These are phyloP conservation scores for Holothuria scabra DNA, from an alignment of 53 echinoderm and acorn worm genomes.

Conservation along the genomic window DNA sequence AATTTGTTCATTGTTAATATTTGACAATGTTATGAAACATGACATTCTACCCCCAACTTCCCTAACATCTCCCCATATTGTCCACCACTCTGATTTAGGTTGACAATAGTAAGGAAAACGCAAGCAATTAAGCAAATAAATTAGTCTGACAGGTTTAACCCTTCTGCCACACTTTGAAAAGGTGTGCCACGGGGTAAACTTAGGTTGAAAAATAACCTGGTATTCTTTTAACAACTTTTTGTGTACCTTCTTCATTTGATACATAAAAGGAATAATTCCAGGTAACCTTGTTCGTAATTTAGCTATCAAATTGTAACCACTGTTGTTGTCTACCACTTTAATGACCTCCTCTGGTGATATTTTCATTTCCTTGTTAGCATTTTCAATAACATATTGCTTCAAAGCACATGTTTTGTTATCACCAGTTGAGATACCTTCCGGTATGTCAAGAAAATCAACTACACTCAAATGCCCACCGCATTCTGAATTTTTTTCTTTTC, in stretches of 20 bases:
- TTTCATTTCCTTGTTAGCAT: neutral
- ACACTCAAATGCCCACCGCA: slow-evolving; percentile 2
- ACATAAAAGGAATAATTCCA: neutral
- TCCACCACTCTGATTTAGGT: neutral
- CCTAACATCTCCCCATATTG: neutral
- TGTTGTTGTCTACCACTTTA: slow-evolving; percentile 41
- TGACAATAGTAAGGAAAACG: slow-evolving; percentile 15
- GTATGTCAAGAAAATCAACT: neutral
- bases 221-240: slow-evolving; percentile 26
- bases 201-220: slow-evolving; percentile 6
- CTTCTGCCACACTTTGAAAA: neutral
- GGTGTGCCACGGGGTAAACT: neutral
- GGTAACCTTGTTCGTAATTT: slow-evolving; percentile 34
- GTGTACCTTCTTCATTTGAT: neutral
- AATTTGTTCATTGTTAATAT: slow-evolving; percentile 16
- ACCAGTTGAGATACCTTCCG: neutral
- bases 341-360: slow-evolving; percentile 23
- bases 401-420: neutral
- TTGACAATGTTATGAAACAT: neutral
- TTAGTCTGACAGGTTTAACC: neutral
- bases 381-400: neutral
- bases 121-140: slow-evolving; percentile 7
- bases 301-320: slow-evolving; percentile 9
- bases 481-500: neutral
- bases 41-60: neutral